Evolutionary conservation across 2,113 vertebrate genomes (phyloP), one percentile per base, ranked within the genome.

Genomic region (Ceratotherium simum): DNA sequence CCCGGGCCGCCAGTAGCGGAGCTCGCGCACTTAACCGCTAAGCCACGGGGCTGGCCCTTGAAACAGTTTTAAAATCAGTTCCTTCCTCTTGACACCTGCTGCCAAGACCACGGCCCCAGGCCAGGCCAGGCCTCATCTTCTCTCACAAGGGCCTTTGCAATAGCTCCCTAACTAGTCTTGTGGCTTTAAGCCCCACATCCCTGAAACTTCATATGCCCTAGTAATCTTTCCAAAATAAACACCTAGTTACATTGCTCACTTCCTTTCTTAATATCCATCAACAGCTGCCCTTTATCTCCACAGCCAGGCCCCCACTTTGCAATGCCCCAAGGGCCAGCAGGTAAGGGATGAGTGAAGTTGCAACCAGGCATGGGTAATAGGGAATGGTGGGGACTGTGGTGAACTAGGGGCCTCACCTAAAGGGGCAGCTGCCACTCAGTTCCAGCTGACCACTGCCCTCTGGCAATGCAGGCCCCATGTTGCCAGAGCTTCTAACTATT

Each of bases 61-160:
- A 90, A 67, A 60, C 23, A 51, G 20, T 72, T 95, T 85, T 73
- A 80, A 89, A 93, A 85, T 75, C 56, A 85, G 17, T 51, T 90
- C 36, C 36, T 93, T 90, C 79, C 72, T 88, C 17, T 56, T 65
- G 48, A 48, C 65, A 90, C 46, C 84, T 64, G 13, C 25, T 75
- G 58, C 48, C 25, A 51, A 2, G 0, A 82, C 11, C 31, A 54
- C 14, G 51, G 51, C 51, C 51, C 51, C 51, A 54, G 51, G 51
- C 76, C 51, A 86, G 51, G 67, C 51, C 25, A 95, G 51, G 25
- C 31, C 42, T 95, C 90, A 78, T 31, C n/a, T 86, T 93, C 65
- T 93, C 72, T 73, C 48, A 65, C 31, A 80, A 42, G 10, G 13
- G 46, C 14, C 46, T 58, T 62, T 83, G 75, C 58, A 78, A 51